Percentiles rank a stretch among this genome's conserved stretches.
These are phyloP conservation scores for Coboldia fuscipes DNA, from an alignment of 1,140 invertebrate species.

Conservation along the genomic window DNA sequence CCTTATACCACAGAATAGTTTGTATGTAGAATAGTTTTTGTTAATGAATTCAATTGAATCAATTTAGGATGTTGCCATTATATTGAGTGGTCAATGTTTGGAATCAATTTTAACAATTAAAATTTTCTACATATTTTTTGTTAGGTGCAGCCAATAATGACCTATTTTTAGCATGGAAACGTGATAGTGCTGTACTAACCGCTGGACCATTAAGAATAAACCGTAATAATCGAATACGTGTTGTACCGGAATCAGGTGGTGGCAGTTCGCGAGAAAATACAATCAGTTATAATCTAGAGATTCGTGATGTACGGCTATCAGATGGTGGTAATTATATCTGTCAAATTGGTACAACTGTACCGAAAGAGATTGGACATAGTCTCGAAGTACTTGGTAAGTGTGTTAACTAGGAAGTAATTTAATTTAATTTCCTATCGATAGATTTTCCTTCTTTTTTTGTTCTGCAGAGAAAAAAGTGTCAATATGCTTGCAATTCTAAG, in stretches of 20 bases:
- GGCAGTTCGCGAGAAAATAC: constrained; percentile 7
- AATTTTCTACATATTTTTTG: background rate
- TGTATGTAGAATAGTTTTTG: too few species aligned
- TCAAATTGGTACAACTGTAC: constrained; percentile 29
- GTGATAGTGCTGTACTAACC: constrained; percentile 28
- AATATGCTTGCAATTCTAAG: too few species aligned
- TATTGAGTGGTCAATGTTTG: too few species aligned
- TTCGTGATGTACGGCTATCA: constrained; percentile 26
- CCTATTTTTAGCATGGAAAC: constrained; percentile 31
- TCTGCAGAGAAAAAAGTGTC: too few species aligned
- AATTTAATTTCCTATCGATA: too few species aligned
- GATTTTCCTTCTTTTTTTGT: too few species aligned
- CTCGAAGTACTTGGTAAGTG: constrained; percentile 31
- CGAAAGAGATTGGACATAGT: constrained; percentile 30
- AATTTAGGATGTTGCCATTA: too few species aligned
- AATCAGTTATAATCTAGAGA: constrained; percentile 29
- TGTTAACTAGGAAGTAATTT: too few species aligned
- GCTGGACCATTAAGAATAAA: constrained; percentile 29
- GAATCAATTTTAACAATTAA: too few species aligned
- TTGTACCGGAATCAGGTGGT: constrained; percentile 19
- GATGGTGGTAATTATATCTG: constrained; percentile 31
- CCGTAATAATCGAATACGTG: constrained; percentile 25
- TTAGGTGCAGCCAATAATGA: constrained; percentile 8
- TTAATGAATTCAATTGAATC: too few species aligned
- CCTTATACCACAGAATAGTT: too few species aligned